These are phyloP conservation scores for Paracentrotus lividus DNA, from an alignment of 53 echinoderm and acorn worm genomes.

Conservation along the genomic window DNA sequence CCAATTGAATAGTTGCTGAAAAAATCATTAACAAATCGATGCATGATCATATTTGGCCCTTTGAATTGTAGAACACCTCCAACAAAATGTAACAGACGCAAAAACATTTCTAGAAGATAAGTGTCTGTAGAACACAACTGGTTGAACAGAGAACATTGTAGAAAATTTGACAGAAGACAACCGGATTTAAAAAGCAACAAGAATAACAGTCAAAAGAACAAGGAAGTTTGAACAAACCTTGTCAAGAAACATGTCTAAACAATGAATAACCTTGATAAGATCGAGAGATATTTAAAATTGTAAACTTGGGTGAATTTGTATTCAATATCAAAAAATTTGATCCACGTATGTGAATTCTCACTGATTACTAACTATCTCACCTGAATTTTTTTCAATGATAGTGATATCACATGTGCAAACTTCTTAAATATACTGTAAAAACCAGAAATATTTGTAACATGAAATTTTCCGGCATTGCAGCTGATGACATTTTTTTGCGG, in stretches of 20 bases:
- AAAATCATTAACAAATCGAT: neutral
- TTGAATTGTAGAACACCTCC: neutral
- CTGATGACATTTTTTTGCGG: no score
- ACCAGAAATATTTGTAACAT: no score
- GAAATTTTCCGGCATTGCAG: no score
- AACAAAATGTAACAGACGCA: neutral
- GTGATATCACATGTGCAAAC: no score
- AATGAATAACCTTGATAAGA: no score
- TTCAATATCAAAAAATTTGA: no score
- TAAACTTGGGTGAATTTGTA: neutral
- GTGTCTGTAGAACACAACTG: neutral
- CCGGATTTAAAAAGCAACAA: neutral
- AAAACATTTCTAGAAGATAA: neutral
- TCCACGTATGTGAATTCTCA: no score
- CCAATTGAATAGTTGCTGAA: neutral
- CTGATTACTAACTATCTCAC: no score
- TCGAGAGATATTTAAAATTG: neutral
- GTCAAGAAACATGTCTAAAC: neutral
- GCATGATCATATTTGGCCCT: constrained; percentile 44
- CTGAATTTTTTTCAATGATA: no score
- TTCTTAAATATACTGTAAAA: no score
- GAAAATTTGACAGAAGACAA: neutral
- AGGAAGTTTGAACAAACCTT: neutral
- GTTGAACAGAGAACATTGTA: neutral
- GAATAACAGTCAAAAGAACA: neutral